Evolutionary conservation across 2,888 invertebrate species (phyloP).

Genomic region (Melinaea menophilus): DNA sequence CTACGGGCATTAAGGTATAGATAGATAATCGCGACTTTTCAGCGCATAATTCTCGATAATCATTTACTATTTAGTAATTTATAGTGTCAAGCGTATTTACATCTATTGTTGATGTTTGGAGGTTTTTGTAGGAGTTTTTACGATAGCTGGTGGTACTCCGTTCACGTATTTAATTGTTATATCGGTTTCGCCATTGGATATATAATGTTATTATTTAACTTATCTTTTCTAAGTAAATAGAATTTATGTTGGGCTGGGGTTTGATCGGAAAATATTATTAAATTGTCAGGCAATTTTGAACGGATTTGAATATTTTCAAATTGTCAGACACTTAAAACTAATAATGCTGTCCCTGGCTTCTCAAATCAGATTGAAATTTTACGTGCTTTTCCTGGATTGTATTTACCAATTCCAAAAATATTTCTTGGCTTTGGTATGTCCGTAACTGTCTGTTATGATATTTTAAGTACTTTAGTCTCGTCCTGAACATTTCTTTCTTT

Average conservation of each 20-base stretch:
- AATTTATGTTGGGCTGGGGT: conserved; percentile 24
- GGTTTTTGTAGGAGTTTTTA: conserved; percentile 19
- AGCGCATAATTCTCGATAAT: too few species aligned
- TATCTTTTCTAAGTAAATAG: conserved; percentile 11
- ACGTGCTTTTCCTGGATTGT: conserved; percentile 15
- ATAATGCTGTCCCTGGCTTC: conserved; percentile 3
- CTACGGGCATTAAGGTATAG: too few species aligned
- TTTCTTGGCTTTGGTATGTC: conserved; percentile 17
- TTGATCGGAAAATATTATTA: conserved; percentile 9
- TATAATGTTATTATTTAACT: conserved; percentile 8
- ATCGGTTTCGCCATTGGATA: conserved; percentile 15
- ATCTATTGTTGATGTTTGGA: conserved; percentile 5
- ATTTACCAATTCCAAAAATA: conserved; percentile 24
- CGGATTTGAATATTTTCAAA: neutral
- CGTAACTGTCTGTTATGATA: neutral
- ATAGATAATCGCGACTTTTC: too few species aligned
- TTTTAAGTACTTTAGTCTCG: conserved; percentile 14
- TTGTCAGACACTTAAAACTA: conserved; percentile 7
- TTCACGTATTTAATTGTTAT: conserved; percentile 20
- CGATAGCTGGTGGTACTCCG: conserved; percentile 12
- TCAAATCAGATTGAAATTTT: conserved; percentile 23
- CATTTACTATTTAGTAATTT: too few species aligned
- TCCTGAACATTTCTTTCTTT: conserved; percentile 12
- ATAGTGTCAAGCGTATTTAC: too few species aligned
- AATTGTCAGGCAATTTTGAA: conserved; percentile 13